phyloP scores from a whole-genome alignment of 2,888 invertebrate species.

The Enchytraeus crypticus region DNA sequence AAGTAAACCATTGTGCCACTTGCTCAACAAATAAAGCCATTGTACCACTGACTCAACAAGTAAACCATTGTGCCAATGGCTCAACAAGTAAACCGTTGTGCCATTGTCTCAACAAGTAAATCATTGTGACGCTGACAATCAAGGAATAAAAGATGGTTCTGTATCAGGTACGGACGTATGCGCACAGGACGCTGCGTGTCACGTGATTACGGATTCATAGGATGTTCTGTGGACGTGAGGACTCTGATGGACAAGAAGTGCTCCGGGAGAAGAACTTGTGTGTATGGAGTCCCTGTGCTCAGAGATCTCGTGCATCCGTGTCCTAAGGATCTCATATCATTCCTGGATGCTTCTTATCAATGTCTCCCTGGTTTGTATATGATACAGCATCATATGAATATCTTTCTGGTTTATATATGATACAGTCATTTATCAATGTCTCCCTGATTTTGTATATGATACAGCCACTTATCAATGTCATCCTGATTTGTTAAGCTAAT shows the following conservation, averaged over 20 bases:
- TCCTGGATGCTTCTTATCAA: neutral
- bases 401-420: neutral
- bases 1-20: too few species aligned
- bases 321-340: slow-evolving; percentile 2
- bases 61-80: too few species aligned
- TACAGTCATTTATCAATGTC: too few species aligned
- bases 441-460: too few species aligned
- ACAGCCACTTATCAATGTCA: too few species aligned
- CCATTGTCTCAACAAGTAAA: too few species aligned
- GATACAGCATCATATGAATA: neutral
- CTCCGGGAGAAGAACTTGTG: neutral
- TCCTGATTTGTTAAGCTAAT: too few species aligned
- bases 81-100: too few species aligned
- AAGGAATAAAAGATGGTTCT: too few species aligned
- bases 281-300: neutral
- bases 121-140: too few species aligned
- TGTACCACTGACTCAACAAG: too few species aligned
- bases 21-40: too few species aligned
- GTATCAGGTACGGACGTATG: neutral
- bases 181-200: slow-evolving; percentile 2
- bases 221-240: neutral
- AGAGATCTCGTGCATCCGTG: slow-evolving; percentile 5
- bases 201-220: slow-evolving; percentile 4
- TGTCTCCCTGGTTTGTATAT: neutral
- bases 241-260: neutral